A percentile compares a stretch with the other conserved stretches of the same genome.
These are phyloP conservation scores for Drosophila nr. medialis DNA, from an alignment of 2,888 invertebrate species.

Conservation along the genomic window DNA sequence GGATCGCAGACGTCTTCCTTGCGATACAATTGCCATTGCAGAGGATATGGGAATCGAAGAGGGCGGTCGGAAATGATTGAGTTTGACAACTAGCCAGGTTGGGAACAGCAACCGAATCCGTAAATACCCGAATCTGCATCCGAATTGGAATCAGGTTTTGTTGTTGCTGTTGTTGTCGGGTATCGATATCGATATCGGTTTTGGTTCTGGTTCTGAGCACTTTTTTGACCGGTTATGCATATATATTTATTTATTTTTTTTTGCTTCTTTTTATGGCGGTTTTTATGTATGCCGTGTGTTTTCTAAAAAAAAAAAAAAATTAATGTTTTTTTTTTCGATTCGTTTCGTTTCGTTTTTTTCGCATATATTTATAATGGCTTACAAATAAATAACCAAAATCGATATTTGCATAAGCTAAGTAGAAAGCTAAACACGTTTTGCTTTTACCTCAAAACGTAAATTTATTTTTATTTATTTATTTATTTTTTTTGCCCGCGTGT, in stretches of 20 bases:
- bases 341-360: conserved; percentile 29
- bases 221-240: conserved; percentile 73
- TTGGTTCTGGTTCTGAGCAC: conserved; percentile 52
- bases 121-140: conserved; percentile 21
- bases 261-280: conserved; percentile 70
- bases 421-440: conserved; percentile 80
- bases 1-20: background rate
- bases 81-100: conserved; percentile 25
- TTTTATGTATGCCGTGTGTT: conserved; percentile 58
- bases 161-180: conserved; percentile 5
- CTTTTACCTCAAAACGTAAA: conserved; percentile 71
- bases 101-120: conserved; percentile 24
- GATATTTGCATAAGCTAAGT: conserved; percentile 78
- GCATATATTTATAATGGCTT: conserved; percentile 63
- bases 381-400: conserved; percentile 72
- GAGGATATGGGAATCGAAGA: conserved; percentile 1
- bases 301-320: conserved; percentile 39
- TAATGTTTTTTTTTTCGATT: conserved; percentile 25
- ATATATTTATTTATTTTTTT: conserved; percentile 28
- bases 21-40: no score
- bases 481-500: conserved; percentile 15
- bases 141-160: conserved; percentile 47
- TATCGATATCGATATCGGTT: conserved; percentile 26
- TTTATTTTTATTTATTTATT: background rate
- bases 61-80: conserved; percentile 9